Conservation (phyloP, 2,797 vertebrate genomes). For the Sphenodon punctatus region DNA sequence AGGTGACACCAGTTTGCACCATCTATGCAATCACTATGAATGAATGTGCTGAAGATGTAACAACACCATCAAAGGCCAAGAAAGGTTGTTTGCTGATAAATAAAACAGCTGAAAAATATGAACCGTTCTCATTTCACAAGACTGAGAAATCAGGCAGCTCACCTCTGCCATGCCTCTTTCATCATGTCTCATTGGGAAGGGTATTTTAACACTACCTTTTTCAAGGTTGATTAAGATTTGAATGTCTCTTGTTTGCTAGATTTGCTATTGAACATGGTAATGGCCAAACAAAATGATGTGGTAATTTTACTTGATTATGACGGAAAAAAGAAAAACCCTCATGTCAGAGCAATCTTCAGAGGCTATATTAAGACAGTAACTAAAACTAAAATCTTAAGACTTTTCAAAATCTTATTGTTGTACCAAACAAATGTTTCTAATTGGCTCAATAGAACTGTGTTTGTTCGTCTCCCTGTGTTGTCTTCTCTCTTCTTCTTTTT, state of each 20-base stretch:
- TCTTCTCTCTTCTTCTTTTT: slow-evolving; percentile 7
- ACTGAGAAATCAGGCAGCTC: not conserved
- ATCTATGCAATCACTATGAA: too few species aligned
- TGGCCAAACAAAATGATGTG: slow-evolving; percentile 63
- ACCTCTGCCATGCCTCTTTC: slow-evolving; percentile 15
- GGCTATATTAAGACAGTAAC: slow-evolving; percentile 31
- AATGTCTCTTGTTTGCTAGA: slow-evolving; percentile 65
- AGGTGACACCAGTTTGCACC: too few species aligned
- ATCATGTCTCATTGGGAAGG: slow-evolving; percentile 22
- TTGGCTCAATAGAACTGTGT: slow-evolving; percentile 1
- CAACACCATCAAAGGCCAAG: not conserved
- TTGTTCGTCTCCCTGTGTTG: slow-evolving; percentile 32
- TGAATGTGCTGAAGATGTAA: too few species aligned
- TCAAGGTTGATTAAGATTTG: slow-evolving; percentile 45
- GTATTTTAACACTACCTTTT: slow-evolving; percentile 26
- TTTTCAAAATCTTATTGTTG: slow-evolving; percentile 42
- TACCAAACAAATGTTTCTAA: slow-evolving; percentile 31
- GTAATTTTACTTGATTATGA: slow-evolving; percentile 68
- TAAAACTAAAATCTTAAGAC: slow-evolving; percentile 39
- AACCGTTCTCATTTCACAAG: not conserved
- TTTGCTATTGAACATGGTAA: slow-evolving; percentile 60
- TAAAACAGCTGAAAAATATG: not conserved
- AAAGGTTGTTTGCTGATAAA: not conserved
- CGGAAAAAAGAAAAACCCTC: slow-evolving; percentile 38
- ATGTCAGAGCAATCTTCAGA: slow-evolving; percentile 54